A percentile compares a stretch with the other conserved stretches of the same genome.
Conservation (phyloP, 2,113 vertebrate species). For the Haemorhous mexicanus region DNA sequence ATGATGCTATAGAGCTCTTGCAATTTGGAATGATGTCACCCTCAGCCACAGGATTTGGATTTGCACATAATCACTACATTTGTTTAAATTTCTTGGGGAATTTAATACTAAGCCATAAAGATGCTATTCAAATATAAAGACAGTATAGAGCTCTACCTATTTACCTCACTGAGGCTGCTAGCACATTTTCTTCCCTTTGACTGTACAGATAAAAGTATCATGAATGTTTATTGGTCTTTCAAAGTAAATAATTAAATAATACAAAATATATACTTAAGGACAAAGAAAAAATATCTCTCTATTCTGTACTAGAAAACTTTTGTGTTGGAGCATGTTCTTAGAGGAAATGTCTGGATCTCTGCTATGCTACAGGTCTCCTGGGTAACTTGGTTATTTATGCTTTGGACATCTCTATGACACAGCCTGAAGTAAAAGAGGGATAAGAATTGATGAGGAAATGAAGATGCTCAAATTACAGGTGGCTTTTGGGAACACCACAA, state of each 20-base stretch:
- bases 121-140: neutral
- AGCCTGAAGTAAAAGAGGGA: neutral
- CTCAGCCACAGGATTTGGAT: constrained; percentile 1
- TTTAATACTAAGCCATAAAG: neutral
- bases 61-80: constrained; percentile 9
- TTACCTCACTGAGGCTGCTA: neutral
- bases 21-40: constrained; percentile 25
- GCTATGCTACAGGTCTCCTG: neutral
- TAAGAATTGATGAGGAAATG: neutral
- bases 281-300: neutral
- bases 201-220: neutral
- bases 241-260: neutral
- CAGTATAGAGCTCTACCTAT: neutral
- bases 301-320: neutral
- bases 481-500: neutral
- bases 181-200: neutral
- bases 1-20: neutral
- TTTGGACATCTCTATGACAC: neutral
- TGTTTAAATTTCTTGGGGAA: neutral
- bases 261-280: neutral
- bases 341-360: neutral
- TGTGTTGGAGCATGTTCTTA: neutral
- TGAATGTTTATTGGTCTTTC: neutral
- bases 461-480: neutral
- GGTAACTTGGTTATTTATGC: neutral